Base-by-base conservation (phyloP, 1,140 invertebrate genomes). In the Branchinecta lynchi region DNA sequence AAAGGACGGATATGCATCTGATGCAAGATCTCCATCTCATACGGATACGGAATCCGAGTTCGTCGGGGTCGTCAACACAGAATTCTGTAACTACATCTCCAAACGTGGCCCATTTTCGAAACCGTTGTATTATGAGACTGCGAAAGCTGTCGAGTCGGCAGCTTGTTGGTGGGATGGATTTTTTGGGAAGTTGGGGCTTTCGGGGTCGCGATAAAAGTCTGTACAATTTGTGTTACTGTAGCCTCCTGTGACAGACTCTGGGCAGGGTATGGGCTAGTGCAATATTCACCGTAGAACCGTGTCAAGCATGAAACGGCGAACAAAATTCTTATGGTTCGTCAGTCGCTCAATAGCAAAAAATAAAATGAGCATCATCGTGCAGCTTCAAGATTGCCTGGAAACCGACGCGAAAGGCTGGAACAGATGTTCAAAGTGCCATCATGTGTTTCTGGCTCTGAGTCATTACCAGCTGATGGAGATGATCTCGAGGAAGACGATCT, bases 321-420 rank as follows among this genome's bases (percentile, higher is more conserved):
- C 46, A 51, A 51, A 51, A 51, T 51, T 51, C 9, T 51, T n/a
- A 51, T 51, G 46, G 46, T 51, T n/a, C 46, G 46, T 51, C 46
- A 51, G n/a, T 51, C 9, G 46, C 46, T n/a, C n/a, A n/a, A n/a
- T n/a, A n/a, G n/a, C n/a, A n/a, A n/a, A n/a, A n/a, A 51, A 51
- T 9, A 51, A 51, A 51, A 51, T 51, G 46, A 51, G 46, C 46
- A 51, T 51, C 9, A n/a, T 51, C n/a, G 46, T 51, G 46, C 46
- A 51, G 9, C 46, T 51, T 51, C 46, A 51, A 51, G n/a, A 51
- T 9, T 51, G 46, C 46, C 46, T 51, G 9, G 9, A 51, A 51
- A 51, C n/a, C 46, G 46, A 51, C 46, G 46, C n/a, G 46, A 51
- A 51, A 51, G 46, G 46, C 46, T 51, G 46, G 46, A 51, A 51